A percentile compares a stretch with the other conserved stretches of the same genome.
These are phyloP conservation scores for Microplitis deprimator DNA, from an alignment of 2,888 invertebrate species.

Conservation along the genomic window DNA sequence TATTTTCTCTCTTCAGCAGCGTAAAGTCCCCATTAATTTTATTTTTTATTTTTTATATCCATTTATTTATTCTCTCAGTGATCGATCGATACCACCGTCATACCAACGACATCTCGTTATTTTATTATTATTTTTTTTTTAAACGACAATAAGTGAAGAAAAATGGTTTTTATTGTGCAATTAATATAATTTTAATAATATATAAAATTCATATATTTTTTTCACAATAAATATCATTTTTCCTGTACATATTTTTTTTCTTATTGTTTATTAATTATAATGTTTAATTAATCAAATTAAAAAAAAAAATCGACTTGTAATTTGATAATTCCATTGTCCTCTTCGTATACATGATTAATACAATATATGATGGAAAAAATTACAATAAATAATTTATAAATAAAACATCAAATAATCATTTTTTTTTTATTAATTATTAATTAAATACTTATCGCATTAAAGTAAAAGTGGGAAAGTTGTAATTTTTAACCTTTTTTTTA, in stretches of 20 bases:
- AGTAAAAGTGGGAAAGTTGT: too few species aligned
- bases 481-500: too few species aligned
- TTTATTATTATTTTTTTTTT: constrained; percentile 4
- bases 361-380: neutral
- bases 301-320: neutral
- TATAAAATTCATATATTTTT: constrained; percentile 30
- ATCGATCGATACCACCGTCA: constrained; percentile 34
- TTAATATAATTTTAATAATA: constrained; percentile 37
- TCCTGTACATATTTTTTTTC: constrained; percentile 22
- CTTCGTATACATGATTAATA: neutral
- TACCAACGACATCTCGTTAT: constrained; percentile 43
- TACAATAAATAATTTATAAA: too few species aligned
- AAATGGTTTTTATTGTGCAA: constrained; percentile 38
- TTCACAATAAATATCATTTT: constrained; percentile 66
- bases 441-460: too few species aligned
- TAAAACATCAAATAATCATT: too few species aligned
- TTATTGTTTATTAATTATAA: neutral
- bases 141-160: constrained; percentile 11
- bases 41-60: neutral
- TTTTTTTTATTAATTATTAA: too few species aligned
- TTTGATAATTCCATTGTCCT: neutral
- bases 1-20: constrained; percentile 23
- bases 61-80: constrained; percentile 13
- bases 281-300: neutral
- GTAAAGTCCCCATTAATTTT: constrained; percentile 41